Percentiles rank a stretch among this genome's conserved stretches.
These are phyloP conservation scores for Hirtodrosophila alboralis DNA, from an alignment of 2,888 invertebrate species.

Conservation along the genomic window DNA sequence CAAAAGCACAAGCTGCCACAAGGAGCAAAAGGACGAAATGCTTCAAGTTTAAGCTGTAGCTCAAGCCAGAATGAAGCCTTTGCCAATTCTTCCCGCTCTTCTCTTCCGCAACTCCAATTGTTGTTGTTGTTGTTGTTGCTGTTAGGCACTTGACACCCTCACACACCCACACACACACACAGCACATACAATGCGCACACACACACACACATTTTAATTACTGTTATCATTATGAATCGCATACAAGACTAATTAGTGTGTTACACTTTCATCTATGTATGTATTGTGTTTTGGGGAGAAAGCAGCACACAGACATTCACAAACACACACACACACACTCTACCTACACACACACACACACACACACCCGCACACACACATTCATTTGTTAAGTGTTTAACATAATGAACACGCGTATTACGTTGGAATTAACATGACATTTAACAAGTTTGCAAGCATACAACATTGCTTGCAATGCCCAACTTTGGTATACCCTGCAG, in stretches of 20 bases:
- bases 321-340: slow-evolving; percentile 3
- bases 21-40: neutral
- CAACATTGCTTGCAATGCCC: neutral
- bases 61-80: too few relatives aligned
- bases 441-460: slow-evolving; percentile 54
- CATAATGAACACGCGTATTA: slow-evolving; percentile 78
- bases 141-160: slow-evolving; percentile 25
- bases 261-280: slow-evolving; percentile 74
- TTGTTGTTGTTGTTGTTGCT: slow-evolving; percentile 19
- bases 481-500: slow-evolving; percentile 6
- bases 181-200: too few relatives aligned
- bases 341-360: slow-evolving; percentile 6
- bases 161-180: slow-evolving; percentile 21
- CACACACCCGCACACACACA: slow-evolving; percentile 18
- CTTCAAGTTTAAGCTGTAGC: too few relatives aligned
- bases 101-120: neutral
- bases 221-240: slow-evolving; percentile 81
- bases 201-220: slow-evolving; percentile 60
- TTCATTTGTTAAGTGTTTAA: slow-evolving; percentile 68
- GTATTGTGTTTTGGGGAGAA: slow-evolving; percentile 55
- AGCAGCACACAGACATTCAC: slow-evolving; percentile 3
- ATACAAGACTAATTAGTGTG: slow-evolving; percentile 75
- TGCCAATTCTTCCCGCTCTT: too few relatives aligned
- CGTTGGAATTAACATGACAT: slow-evolving; percentile 74
- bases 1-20: slow-evolving; percentile 20